Base-by-base conservation (phyloP, 2,888 invertebrate genomes). In the Amiota minor region DNA sequence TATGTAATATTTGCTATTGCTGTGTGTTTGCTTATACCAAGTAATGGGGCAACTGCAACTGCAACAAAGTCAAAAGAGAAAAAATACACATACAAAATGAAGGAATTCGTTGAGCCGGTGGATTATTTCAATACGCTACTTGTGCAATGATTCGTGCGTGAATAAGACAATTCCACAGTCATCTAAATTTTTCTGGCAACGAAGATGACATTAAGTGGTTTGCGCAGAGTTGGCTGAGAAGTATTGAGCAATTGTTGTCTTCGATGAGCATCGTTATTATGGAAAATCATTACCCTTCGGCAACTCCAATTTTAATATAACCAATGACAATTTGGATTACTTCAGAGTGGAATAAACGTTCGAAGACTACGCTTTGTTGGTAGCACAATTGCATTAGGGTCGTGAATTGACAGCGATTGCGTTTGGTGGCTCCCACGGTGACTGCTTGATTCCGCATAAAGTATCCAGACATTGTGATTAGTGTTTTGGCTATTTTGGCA, bases 211-310 rank as follows among this genome's bases (percentile, higher is more conserved):
- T 99, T 82, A 94, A 95, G 86, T 89, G 93, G 82, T 99, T 99
- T 90, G 96, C 97, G 0, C 91, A 96, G 84, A 98, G 71, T 93
- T 95, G 78, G 98, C 97, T 0, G 90, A 92, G 6, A 90, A 93
- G 80, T 95, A 96, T 87, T 91, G 92, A 62, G 98, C 98, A 0
- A 90, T 95, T 80, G 86, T 99, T 9, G 92, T 98, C 1, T 98
- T 98, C 90, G 98, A 97, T 11, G 99, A 99, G 87, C 99, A 99
- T 90, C 93, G 99, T 90, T 99, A 97, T 88, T 99, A 99, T 89
- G 99, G 98, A 3, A 90, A 92, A 76, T 96, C 98, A 0, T 87
- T 96, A 90, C 98, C 99, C 0, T 98, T 95, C 89, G 97, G 96
- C 6, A 93, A 95, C 82, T 91, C 93, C 62, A 95, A 97, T 0